These are phyloP conservation scores for Orestias chungarensis DNA, from an alignment of 2,797 vertebrate species.

Conservation along the genomic window DNA sequence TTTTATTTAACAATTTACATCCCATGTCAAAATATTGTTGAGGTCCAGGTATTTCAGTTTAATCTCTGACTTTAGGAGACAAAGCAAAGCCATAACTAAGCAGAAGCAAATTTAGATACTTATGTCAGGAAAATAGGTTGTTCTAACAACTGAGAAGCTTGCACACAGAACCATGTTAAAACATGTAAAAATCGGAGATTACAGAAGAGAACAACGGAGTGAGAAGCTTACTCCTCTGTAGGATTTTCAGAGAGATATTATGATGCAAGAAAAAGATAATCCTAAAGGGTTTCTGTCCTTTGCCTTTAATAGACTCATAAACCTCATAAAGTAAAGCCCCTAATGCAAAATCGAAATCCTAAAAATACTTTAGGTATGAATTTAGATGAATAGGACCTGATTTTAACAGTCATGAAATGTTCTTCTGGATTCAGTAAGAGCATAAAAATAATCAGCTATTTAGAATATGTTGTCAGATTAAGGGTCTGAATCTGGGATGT, in stretches of 20 bases:
- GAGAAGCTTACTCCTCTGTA: slow-evolving; percentile 19
- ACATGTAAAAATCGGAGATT: slow-evolving; percentile 19
- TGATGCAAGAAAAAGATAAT: slow-evolving; percentile 38
- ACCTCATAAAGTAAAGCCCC: slow-evolving; percentile 13
- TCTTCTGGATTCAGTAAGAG: neutral
- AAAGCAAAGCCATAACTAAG: neutral
- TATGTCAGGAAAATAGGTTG: neutral
- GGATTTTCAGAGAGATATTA: slow-evolving; percentile 30
- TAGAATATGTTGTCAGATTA: neutral
- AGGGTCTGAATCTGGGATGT: neutral
- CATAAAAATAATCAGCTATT: neutral
- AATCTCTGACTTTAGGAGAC: neutral
- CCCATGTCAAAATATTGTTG: neutral
- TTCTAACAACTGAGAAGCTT: neutral
- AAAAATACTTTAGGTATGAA: slow-evolving; percentile 13
- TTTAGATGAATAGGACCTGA: slow-evolving; percentile 1
- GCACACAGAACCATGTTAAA: neutral
- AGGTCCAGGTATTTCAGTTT: neutral
- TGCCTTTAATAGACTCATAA: slow-evolving; percentile 15
- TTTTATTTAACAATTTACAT: neutral
- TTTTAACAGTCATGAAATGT: neutral
- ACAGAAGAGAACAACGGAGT: neutral
- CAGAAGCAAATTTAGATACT: neutral
- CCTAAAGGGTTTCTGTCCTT: slow-evolving; percentile 24
- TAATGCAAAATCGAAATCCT: slow-evolving; percentile 10